phyloP scores from a whole-genome alignment of 2,888 invertebrate species.

The Itoplectis maculator region DNA sequence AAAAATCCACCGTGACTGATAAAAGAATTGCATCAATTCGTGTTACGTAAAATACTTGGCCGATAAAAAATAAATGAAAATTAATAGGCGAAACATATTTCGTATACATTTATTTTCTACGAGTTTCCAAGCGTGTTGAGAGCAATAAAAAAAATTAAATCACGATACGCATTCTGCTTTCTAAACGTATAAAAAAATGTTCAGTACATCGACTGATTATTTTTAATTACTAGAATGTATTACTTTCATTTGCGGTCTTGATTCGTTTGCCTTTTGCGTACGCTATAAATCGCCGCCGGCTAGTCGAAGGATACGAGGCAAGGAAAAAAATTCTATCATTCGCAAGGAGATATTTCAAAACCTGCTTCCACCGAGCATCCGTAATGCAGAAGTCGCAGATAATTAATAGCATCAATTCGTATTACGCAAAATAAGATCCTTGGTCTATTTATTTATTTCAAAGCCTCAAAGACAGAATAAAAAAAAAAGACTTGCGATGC shows the following conservation, averaged over 20 bases:
- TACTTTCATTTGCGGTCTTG: neutral
- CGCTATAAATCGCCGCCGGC: neutral
- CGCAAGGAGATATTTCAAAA: neutral
- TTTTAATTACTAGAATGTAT: neutral
- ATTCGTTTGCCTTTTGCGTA: neutral
- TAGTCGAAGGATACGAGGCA: neutral
- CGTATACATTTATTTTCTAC: neutral
- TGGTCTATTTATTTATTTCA: neutral
- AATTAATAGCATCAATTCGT: neutral
- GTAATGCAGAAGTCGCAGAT: neutral
- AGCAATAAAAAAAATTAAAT: no score
- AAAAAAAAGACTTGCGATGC: neutral
- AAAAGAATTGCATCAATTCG: neutral
- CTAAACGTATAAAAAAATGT: neutral
- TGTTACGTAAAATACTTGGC: neutral
- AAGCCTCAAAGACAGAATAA: neutral
- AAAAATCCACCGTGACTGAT: neutral
- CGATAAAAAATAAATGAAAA: neutral
- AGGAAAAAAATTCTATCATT: neutral
- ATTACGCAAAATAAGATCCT: neutral
- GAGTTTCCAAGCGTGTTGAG: no score
- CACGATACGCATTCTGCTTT: no score
- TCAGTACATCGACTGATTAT: neutral
- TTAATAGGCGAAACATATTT: neutral
- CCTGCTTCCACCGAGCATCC: neutral